Evolutionary conservation across 2,113 vertebrate genomes (phyloP).

Genomic region (Scomber japonicus): DNA sequence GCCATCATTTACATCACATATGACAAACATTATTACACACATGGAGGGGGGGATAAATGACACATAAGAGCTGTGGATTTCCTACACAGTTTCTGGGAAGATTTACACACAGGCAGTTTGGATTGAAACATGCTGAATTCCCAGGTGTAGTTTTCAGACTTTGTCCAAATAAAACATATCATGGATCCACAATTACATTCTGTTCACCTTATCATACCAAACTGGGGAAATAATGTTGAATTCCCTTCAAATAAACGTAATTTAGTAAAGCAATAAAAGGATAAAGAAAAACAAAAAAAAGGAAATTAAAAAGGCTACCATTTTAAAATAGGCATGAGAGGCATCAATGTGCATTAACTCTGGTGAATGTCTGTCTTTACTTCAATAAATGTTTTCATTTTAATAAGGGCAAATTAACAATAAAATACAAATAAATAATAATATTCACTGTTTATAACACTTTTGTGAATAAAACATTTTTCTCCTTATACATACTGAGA

Average conservation of each 20-base stretch:
- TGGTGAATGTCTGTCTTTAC: slow-evolving; percentile 20
- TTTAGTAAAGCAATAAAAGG: not conserved
- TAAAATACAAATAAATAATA: slow-evolving; percentile 58
- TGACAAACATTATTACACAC: slow-evolving; percentile 71
- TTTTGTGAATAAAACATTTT: slow-evolving; percentile 71
- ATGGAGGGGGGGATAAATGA: slow-evolving; percentile 70
- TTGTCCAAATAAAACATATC: slow-evolving; percentile 34
- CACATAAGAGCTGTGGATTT: slow-evolving; percentile 60
- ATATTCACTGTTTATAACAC: slow-evolving; percentile 45
- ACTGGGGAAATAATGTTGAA: slow-evolving; percentile 22
- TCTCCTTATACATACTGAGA: slow-evolving; percentile 72
- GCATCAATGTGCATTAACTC: slow-evolving; percentile 45
- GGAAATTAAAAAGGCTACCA: slow-evolving; percentile 19
- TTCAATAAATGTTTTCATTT: slow-evolving; percentile 32
- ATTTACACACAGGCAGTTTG: slow-evolving; percentile 62
- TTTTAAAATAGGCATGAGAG: slow-evolving; percentile 55
- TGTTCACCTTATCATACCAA: slow-evolving; percentile 33
- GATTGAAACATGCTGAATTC: slow-evolving; percentile 69
- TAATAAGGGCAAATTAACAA: slow-evolving; percentile 31
- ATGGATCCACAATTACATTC: slow-evolving; percentile 41
- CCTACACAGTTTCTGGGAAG: slow-evolving; percentile 55
- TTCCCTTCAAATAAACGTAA: slow-evolving; percentile 9
- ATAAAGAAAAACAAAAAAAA: not conserved
- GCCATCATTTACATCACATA: slow-evolving; percentile 82
- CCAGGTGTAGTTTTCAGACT: slow-evolving; percentile 38